Evolutionary conservation across 1,140 invertebrate species (phyloP).

Genomic region (Saccostrea cuccullata): DNA sequence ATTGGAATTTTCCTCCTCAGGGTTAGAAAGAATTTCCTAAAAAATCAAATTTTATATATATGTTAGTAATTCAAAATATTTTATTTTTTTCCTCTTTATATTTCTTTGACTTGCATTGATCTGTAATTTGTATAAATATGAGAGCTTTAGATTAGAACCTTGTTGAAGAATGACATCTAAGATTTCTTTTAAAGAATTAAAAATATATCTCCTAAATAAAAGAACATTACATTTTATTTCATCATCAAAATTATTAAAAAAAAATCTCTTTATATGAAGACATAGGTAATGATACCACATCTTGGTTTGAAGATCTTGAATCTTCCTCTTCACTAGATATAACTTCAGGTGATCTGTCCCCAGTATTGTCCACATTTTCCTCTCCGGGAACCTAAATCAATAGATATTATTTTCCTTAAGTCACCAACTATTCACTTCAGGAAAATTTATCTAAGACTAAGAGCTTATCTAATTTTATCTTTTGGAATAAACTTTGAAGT

Average conservation of each 20-base stretch:
- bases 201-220: too few relatives aligned
- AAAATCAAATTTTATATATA: not conserved
- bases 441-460: too few relatives aligned
- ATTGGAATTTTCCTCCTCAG: conserved; percentile 16
- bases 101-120: not conserved
- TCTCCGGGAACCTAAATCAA: not conserved
- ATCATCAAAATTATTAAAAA: too few relatives aligned
- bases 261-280: too few relatives aligned
- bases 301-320: conserved; percentile 19
- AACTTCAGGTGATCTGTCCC: not conserved
- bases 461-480: too few relatives aligned
- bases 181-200: not conserved
- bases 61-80: not conserved
- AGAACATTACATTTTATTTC: too few relatives aligned
- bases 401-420: too few relatives aligned
- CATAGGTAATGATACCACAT: not conserved
- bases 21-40: not conserved
- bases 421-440: too few relatives aligned
- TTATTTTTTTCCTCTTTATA: not conserved
- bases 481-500: too few relatives aligned
- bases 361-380: not conserved
- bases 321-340: conserved; percentile 10
- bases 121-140: not conserved
- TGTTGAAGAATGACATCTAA: not conserved
- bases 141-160: not conserved